phyloP scores from a whole-genome alignment of 2,797 vertebrate species.

The Sphenopsis melanotis region DNA sequence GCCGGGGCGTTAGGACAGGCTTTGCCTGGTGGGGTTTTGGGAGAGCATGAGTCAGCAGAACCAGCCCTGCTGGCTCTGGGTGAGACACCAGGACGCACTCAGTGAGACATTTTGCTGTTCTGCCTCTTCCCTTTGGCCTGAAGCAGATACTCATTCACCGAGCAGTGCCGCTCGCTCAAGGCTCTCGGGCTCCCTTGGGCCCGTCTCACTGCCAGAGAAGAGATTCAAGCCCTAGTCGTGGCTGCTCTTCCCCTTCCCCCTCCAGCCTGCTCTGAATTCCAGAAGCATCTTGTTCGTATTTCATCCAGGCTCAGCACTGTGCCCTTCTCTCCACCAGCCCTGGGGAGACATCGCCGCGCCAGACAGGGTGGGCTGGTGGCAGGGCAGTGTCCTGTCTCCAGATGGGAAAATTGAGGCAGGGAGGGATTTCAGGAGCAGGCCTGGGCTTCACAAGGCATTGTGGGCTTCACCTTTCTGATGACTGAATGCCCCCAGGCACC shows the following conservation, averaged over 20 bases:
- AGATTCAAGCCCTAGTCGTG: neutral
- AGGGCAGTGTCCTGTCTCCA: neutral
- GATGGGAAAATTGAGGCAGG: neutral
- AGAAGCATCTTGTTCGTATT: neutral
- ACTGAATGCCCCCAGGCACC: neutral
- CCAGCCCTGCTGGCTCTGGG: neutral
- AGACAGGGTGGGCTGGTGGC: neutral
- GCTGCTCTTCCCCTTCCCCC: neutral
- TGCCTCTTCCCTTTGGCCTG: neutral
- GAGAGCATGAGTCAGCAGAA: slow-evolving; percentile 53
- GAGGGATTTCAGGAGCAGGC: neutral
- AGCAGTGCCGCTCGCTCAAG: neutral
- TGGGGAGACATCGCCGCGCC: neutral
- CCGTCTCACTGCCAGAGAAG: neutral
- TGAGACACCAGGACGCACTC: neutral
- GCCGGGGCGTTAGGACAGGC: neutral
- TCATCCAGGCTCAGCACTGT: neutral
- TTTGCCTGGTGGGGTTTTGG: neutral
- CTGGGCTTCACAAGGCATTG: accelerated
- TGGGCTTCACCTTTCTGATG: neutral
- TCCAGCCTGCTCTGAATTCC: neutral
- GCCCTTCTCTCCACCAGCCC: neutral
- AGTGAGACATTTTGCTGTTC: neutral
- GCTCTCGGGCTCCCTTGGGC: neutral
- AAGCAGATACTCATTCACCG: neutral